Base-by-base conservation (phyloP, 2,797 vertebrate species). In the Anolis apletophallus region DNA sequence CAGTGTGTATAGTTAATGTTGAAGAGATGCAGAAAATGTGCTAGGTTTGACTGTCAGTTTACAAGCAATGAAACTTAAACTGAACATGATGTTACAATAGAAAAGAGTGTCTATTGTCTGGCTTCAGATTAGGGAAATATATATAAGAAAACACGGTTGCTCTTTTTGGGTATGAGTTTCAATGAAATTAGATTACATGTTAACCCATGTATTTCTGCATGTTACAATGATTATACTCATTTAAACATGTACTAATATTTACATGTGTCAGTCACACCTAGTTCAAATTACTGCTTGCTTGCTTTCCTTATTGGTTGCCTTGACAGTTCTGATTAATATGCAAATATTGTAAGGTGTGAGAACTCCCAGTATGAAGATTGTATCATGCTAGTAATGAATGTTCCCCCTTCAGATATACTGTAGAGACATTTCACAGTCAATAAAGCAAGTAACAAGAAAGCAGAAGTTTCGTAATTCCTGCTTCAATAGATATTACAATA, bases 261-360 rank as follows among this genome's bases (percentile, higher is more conserved):
- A 73, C 76, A 40, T 40, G 23, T 9, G 61, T 79, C 81, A 78
- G 40, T 61, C 67, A 72, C 74, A 34, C 40, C 55, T n/a, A 78
- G 61, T 81, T 57, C 59, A 55, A 40, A 79, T 64, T 83, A 79
- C 71, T 87, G 54, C 68, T 78, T 61, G 69, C 40, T 87, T 87
- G 74, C 81, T 78, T 83, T 72, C 68, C 40, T 79, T 86, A 40
- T 54, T 79, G 46, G 64, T 83, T 83, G 57, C 19, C 40, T 34
- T 73, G 75, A 23, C 46, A 73, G 12, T 79, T 46, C 73, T n/a
- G 46, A 61, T 79, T 61, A 83, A 40, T 64, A 83, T 83, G 75
- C 40, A 71, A 79, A 23, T 77, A 52, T 26, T 80, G 29, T 74
- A 61, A 73, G 6, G 11, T 69, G 19, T 54, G 36, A 69, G 52